These are phyloP conservation scores for Homalodisca vitripennis DNA, from an alignment of 1,140 invertebrate genomes.

Conservation along the genomic window DNA sequence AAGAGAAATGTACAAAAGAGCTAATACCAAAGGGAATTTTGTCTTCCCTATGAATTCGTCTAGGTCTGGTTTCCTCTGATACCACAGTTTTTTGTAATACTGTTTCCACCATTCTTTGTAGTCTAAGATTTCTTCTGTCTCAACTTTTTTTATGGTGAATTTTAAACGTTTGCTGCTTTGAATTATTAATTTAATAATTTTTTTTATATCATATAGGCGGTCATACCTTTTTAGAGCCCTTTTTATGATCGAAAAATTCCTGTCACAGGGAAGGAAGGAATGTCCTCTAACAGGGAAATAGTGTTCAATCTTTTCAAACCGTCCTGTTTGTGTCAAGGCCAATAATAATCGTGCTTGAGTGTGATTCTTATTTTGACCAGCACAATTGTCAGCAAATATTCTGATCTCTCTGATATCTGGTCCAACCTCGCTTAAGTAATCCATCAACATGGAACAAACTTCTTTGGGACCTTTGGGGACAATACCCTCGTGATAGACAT, in stretches of 20 bases:
- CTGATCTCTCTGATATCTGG: slow-evolving; percentile 42
- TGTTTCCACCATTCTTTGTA: slow-evolving; percentile 36
- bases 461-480: slow-evolving; percentile 39
- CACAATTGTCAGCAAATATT: slow-evolving; percentile 49
- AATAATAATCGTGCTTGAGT: slow-evolving; percentile 6
- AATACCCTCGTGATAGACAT: slow-evolving; percentile 32
- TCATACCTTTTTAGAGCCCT: slow-evolving; percentile 30
- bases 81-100: slow-evolving; percentile 35
- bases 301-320: slow-evolving; percentile 26
- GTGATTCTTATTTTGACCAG: slow-evolving; percentile 49
- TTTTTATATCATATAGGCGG: slow-evolving; percentile 20
- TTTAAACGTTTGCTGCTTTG: slow-evolving; percentile 9
- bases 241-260: slow-evolving; percentile 36
- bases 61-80: slow-evolving; percentile 28
- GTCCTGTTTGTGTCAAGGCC: slow-evolving; percentile 22
- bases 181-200: neutral
- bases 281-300: slow-evolving; percentile 36
- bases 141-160: slow-evolving; percentile 26
- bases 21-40: slow-evolving; percentile 34
- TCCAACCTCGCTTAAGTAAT: slow-evolving; percentile 36
- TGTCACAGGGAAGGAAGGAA: slow-evolving; percentile 37
- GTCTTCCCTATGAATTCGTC: slow-evolving; percentile 21
- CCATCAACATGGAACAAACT: slow-evolving; percentile 40
- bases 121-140: slow-evolving; percentile 30
- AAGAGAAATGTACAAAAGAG: slow-evolving; percentile 28